A percentile compares a stretch with the other conserved stretches of the same genome.
phyloP scores from a whole-genome alignment of 2,888 invertebrate species.

The Euphydryas editha region DNA sequence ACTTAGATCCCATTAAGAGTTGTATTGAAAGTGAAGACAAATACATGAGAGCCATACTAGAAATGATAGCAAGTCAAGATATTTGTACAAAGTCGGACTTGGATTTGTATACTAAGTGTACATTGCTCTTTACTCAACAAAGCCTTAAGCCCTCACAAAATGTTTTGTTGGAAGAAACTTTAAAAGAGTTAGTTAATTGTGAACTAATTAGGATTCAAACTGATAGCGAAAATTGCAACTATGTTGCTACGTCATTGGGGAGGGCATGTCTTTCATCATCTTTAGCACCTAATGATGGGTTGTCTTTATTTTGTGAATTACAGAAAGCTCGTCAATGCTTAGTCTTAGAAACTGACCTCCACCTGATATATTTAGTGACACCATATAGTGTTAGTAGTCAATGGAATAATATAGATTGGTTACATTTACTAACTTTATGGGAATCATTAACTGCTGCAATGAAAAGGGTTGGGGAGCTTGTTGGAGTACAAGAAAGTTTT shows the following conservation, averaged over 20 bases:
- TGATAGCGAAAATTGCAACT: constrained; percentile 76
- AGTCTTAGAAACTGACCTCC: constrained; percentile 96
- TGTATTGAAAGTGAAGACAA: constrained; percentile 90
- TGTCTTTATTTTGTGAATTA: constrained; percentile 94
- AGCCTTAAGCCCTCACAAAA: constrained; percentile 54
- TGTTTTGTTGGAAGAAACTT: constrained; percentile 74
- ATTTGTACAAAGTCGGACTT: constrained; percentile 89
- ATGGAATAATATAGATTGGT: constrained; percentile 91
- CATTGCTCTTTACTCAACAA: constrained; percentile 82
- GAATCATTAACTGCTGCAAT: constrained; percentile 90
- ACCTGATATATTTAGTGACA: constrained; percentile 97
- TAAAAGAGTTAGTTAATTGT: constrained; percentile 89
- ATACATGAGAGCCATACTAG: constrained; percentile 89
- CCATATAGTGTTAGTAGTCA: constrained; percentile 94
- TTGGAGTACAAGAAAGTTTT: constrained; percentile 95
- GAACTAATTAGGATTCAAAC: constrained; percentile 90
- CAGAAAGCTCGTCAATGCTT: constrained; percentile 95
- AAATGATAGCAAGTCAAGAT: constrained; percentile 94
- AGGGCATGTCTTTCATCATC: constrained; percentile 96
- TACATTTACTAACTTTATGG: constrained; percentile 91
- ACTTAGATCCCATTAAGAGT: constrained; percentile 89
- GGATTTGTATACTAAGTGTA: constrained; percentile 90
- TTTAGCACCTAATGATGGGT: constrained; percentile 96
- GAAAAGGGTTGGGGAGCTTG: constrained; percentile 93
- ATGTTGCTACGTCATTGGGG: constrained; percentile 93